Percentiles rank a stretch among this genome's conserved stretches.
Evolutionary conservation across 1,140 invertebrate species (phyloP).

Genomic region (Drosophila pallidifrons): DNA sequence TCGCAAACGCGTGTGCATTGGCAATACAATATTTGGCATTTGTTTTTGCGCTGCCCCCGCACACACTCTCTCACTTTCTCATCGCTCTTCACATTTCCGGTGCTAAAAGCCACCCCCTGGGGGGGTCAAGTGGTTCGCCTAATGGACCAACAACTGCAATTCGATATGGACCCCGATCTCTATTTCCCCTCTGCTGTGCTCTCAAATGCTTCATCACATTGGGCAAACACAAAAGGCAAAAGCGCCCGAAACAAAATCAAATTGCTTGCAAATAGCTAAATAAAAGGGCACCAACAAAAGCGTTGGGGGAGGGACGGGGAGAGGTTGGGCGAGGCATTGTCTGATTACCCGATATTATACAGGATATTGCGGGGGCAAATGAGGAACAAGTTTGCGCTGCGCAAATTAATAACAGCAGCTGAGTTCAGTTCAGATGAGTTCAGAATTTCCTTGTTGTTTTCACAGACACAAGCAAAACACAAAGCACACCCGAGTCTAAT

Average conservation of each 20-base stretch:
- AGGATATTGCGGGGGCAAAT: constrained; percentile 63
- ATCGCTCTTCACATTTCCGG: constrained; percentile 34
- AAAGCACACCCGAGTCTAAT: constrained; percentile 52
- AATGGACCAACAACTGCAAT: constrained; percentile 77
- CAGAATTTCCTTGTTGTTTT: constrained; percentile 15
- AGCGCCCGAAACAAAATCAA: constrained; percentile 68
- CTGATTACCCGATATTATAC: constrained; percentile 47
- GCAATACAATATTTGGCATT: constrained; percentile 75
- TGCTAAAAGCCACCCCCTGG: constrained; percentile 60
- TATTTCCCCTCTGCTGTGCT: not conserved
- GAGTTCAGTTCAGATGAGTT: constrained; percentile 27
- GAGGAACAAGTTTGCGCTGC: constrained; percentile 73
- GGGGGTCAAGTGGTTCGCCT: constrained; percentile 65
- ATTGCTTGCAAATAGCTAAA: constrained; percentile 78
- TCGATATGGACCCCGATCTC: constrained; percentile 53
- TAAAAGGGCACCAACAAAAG: constrained; percentile 49
- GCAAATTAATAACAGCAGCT: constrained; percentile 76
- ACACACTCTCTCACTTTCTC: not conserved
- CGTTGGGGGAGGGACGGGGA: not conserved
- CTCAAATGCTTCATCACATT: constrained; percentile 57
- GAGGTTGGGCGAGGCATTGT: not conserved
- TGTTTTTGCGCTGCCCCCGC: constrained; percentile 38
- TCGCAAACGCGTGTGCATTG: constrained; percentile 44
- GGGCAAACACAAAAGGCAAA: constrained; percentile 52
- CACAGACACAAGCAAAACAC: constrained; percentile 20